Evolutionary conservation across 2,797 vertebrate species (phyloP), one percentile per base, ranked within the genome.

Genomic region (Crenichthys baileyi): DNA sequence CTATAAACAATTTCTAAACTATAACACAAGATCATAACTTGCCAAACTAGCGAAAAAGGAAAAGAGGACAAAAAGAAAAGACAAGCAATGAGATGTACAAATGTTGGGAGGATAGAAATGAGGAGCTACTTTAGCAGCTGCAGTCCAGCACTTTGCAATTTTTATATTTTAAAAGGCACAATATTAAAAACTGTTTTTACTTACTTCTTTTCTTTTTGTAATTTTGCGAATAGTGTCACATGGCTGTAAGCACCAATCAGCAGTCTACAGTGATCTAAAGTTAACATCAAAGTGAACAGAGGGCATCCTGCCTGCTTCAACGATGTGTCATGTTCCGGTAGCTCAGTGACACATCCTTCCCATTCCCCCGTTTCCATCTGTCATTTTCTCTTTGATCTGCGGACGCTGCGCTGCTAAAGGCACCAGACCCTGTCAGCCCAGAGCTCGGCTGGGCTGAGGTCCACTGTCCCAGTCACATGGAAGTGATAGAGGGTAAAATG

Each of bases 401-500:
- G 20, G 36, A 24, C 1, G 0, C 36, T 0, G 36, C 0, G 18
- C 63, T 12, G 11, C 51, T 1, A 31, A 58, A 15, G 29, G 39
- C 3, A 29, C 29, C 58, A 65, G 31, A 29, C 50, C 56, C 65
- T 12, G 44, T 63, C 58, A 39, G 46, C 3, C 29, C 60, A 16
- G 8, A 26, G 39, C 61, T 39, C 31, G 36, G 18, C 36, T 29
- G 16, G 8, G 63, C 63, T 4, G 63, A 67, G 20, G 18, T 67
- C 63, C 36, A 24, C 36, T 39, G 51, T 31, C 51, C 80, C 39
- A 15, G 39, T 24, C 89, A 88, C 86, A 60, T 73, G 58, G 85
- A 78, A 78, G 79, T 89, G 89, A 93, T 93, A 89, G 91, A 93
- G 92, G 93, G 89, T 90, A 75, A 95, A 93, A 95, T 82, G 93